Conservation (phyloP, 2,888 invertebrate genomes). For the Chromoteleia sp. region DNA sequence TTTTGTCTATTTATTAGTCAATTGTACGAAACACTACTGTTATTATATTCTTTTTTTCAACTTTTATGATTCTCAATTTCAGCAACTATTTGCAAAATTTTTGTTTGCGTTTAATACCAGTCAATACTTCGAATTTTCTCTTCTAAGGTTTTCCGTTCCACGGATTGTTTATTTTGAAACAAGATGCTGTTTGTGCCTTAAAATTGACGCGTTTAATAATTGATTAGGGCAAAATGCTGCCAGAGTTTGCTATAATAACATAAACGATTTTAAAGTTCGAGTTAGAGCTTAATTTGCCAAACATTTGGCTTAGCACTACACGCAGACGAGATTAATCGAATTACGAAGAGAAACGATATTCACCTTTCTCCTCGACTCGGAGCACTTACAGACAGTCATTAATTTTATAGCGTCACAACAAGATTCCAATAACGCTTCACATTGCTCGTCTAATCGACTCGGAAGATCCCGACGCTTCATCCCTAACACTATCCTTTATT, state of each 20-base stretch:
- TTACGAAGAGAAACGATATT: slow-evolving; percentile 55
- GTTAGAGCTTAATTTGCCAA: slow-evolving; percentile 14
- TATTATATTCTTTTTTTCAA: no score
- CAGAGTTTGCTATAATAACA: no score
- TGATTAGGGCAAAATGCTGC: neutral
- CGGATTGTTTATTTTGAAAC: no score
- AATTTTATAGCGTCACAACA: slow-evolving; percentile 77
- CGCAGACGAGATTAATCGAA: slow-evolving; percentile 43
- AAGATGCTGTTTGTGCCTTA: no score
- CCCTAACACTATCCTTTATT: slow-evolving; percentile 63
- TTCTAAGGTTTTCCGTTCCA: no score
- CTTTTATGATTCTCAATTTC: no score
- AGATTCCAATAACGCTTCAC: slow-evolving; percentile 79
- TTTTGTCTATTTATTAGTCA: no score
- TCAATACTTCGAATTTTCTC: no score
- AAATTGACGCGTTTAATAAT: no score
- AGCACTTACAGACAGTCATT: slow-evolving; percentile 75
- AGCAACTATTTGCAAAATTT: no score
- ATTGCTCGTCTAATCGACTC: slow-evolving; percentile 74
- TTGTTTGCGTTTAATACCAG: no score
- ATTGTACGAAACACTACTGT: no score
- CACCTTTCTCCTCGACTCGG: slow-evolving; percentile 31
- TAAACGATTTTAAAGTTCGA: neutral
- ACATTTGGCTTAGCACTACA: slow-evolving; percentile 29
- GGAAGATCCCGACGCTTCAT: slow-evolving; percentile 70